Evolutionary conservation across 2,888 invertebrate genomes (phyloP).

Genomic region (Apamea monoglypha): DNA sequence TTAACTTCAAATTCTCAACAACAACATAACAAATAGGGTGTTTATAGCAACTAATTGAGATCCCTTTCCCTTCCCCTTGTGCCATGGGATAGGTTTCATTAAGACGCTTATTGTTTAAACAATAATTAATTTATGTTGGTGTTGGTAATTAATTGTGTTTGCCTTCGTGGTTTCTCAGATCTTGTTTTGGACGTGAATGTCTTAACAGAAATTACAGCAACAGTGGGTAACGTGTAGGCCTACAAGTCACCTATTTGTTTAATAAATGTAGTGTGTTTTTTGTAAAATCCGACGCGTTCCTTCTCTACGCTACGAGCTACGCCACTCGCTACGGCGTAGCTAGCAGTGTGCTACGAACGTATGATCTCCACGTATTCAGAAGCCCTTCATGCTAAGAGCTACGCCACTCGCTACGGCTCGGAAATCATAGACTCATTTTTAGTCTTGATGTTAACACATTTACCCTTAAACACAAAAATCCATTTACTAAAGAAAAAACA

Average conservation of each 20-base stretch:
- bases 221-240: not conserved
- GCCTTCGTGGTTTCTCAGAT: constrained; percentile 29
- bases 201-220: not conserved
- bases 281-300: not conserved
- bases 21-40: constrained; percentile 52
- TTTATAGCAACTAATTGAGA: constrained; percentile 63
- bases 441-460: not conserved
- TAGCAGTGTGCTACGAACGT: not conserved
- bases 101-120: constrained; percentile 62
- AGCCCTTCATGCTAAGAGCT: not conserved
- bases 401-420: not conserved
- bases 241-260: not conserved
- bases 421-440: not conserved
- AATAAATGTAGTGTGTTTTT: too few species aligned
- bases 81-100: constrained; percentile 50
- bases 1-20: not conserved
- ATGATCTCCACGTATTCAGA: not conserved
- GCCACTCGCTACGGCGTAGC: not conserved
- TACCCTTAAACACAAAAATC: not conserved
- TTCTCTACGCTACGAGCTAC: not conserved
- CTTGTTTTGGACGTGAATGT: constrained; percentile 9
- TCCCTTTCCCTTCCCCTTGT: constrained; percentile 29
- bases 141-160: constrained; percentile 38
- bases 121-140: constrained; percentile 57
- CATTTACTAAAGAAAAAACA: constrained; percentile 6